A percentile compares a stretch with the other conserved stretches of the same genome.
These are phyloP conservation scores for Cecidostiba fungosa DNA, from an alignment of 2,888 invertebrate species.

Conservation along the genomic window DNA sequence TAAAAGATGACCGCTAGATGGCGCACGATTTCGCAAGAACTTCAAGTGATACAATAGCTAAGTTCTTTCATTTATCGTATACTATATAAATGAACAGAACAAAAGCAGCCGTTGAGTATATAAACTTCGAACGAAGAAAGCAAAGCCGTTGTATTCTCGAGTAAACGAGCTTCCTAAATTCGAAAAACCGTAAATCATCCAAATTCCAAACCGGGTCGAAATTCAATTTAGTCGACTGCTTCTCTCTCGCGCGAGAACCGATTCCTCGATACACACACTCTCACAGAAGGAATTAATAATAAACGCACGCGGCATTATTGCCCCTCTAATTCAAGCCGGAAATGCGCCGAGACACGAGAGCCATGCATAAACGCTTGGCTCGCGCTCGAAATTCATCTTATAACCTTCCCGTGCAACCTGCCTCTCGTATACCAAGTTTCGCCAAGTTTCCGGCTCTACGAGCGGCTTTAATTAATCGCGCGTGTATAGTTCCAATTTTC, in stretches of 20 bases:
- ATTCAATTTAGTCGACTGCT: neutral
- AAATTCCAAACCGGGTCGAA: no score
- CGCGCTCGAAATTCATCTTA: constrained; percentile 19
- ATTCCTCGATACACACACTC: neutral
- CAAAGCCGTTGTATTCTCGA: no score
- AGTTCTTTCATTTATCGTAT: no score
- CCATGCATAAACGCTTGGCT: constrained; percentile 1
- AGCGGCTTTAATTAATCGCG: constrained; percentile 44
- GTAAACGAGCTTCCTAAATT: no score
- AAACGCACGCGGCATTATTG: constrained; percentile 1
- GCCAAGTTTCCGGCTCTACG: constrained; percentile 19
- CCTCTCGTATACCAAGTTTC: neutral
- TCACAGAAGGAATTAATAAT: neutral
- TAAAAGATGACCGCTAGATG: no score
- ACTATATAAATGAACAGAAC: no score
- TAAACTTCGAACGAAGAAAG: no score
- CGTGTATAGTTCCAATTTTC: constrained; percentile 47
- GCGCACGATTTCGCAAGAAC: no score
- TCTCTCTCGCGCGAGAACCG: neutral
- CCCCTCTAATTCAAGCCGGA: neutral
- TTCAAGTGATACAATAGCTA: no score
- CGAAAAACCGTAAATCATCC: no score
- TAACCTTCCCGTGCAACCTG: neutral
- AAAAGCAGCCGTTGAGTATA: no score
- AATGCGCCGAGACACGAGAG: neutral